These are phyloP conservation scores for Poeciliopsis paucimaculata DNA, from an alignment of 2,797 vertebrate genomes.

Conservation along the genomic window DNA sequence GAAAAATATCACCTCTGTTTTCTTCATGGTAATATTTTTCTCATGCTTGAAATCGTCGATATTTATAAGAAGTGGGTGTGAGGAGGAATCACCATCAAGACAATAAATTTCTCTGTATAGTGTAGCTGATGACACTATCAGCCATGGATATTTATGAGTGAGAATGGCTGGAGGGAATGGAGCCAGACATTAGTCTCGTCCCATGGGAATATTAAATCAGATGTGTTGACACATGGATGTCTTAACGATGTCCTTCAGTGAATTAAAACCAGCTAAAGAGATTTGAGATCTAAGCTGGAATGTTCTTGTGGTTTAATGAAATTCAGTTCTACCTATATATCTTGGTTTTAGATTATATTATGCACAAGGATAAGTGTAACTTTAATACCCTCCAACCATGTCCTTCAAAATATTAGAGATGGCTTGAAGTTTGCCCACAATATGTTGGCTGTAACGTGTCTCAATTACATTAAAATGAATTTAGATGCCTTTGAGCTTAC, in stretches of 20 bases:
- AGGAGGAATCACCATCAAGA: conserved; percentile 17
- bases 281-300: conserved; percentile 41
- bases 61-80: conserved; percentile 15
- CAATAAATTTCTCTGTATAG: conserved; percentile 34
- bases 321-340: conserved; percentile 26
- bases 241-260: conserved; percentile 42
- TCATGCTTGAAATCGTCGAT: conserved; percentile 8
- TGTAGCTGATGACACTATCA: conserved; percentile 45
- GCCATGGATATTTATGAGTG: conserved; percentile 38
- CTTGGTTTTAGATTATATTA: conserved; percentile 18
- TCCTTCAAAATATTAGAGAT: conserved; percentile 10
- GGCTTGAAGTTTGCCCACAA: background rate
- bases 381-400: conserved; percentile 5
- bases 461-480: background rate
- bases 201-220: conserved; percentile 53
- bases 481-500: too few species aligned
- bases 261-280: conserved; percentile 57
- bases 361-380: background rate
- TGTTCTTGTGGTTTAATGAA: conserved; percentile 50
- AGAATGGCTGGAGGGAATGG: conserved; percentile 35
- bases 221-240: conserved; percentile 58
- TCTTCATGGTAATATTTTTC: background rate
- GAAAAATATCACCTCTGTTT: background rate
- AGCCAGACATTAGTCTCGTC: conserved; percentile 43
- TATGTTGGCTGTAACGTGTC: background rate